Base-by-base conservation (phyloP, 1,140 invertebrate genomes). In the Ephestia elutella region DNA sequence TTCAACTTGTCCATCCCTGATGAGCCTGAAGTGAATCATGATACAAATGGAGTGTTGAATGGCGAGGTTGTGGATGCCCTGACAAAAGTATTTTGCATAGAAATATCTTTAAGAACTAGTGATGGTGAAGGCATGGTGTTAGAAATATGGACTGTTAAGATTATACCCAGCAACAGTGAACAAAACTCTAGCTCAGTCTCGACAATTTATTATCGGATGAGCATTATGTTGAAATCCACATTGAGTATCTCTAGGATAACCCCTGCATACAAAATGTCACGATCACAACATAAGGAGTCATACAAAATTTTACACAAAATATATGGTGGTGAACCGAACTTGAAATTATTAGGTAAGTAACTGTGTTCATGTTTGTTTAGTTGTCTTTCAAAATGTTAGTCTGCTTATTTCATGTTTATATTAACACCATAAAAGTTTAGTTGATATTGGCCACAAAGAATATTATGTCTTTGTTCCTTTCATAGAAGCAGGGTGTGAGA, bases 1-100 rank as follows among this genome's bases (percentile, higher is more conserved):
- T 87, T 87, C 65, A 83, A 86, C 51, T 62, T 87, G 53, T 82
- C 82, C n/a, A 84, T 86, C 15, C 85, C 82, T 18, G 82, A 87
- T 63, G 75, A 82, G 44, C 78, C 82, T 8, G 72, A 76, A 55
- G 78, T 86, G 0, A 83, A 80, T 49, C 71, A 68, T 54, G 82
- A 82, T 25, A 80, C 82, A 5, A 85, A 83, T 54, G 60, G 66
- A 28, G 80, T 84, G 9, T 55, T 87, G 5, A 86, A 87, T 56
- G 82, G 79, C 0, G 82, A 86, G 66, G 75, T 85, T 3, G 65
- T 86, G 7, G 73, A 80, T 50, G 79, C 82, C 0, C 71, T 86
- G 8, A 65, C 68, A 13, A 83, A 86, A 59, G 63, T 85, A 9
- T 56, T 87, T 5, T 84, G 80, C 54, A 85, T 87, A 65, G 85